These are phyloP conservation scores for Drosophila pseudoananassae DNA, from an alignment of 1,140 invertebrate genomes.

Conservation along the genomic window DNA sequence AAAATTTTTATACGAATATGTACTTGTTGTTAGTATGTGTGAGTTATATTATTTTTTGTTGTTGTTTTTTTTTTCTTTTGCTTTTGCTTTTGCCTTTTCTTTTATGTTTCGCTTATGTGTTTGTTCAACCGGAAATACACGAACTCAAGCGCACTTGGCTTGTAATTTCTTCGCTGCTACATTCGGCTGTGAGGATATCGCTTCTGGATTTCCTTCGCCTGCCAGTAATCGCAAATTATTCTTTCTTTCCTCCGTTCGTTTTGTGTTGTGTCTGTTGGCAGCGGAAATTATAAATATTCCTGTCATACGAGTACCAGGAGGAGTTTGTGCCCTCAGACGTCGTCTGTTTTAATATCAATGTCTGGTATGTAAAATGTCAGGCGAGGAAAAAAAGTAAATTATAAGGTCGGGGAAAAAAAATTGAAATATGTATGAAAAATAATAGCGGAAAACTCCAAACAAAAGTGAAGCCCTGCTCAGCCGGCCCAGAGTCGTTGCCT, in stretches of 20 bases:
- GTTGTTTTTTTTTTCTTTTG: conserved; percentile 20
- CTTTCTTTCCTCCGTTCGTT: conserved; percentile 30
- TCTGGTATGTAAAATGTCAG: conserved; percentile 50
- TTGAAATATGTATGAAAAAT: conserved; percentile 26
- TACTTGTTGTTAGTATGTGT: conserved; percentile 23
- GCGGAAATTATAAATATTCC: conserved; percentile 80
- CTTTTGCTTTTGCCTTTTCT: conserved; percentile 60
- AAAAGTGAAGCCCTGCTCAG: conserved; percentile 33
- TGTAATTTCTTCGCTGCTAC: conserved; percentile 55
- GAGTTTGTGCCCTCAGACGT: conserved; percentile 28
- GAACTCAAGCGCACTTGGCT: conserved; percentile 79
- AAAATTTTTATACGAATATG: conserved; percentile 24
- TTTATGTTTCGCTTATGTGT: conserved; percentile 82
- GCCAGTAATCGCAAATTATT: conserved; percentile 77
- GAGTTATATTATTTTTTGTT: conserved; percentile 47
- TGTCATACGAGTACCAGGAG: conserved; percentile 55
- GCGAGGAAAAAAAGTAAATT: conserved; percentile 2
- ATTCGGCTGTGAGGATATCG: conserved; percentile 37
- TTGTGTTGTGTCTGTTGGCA: conserved; percentile 59
- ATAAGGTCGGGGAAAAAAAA: conserved; percentile 1
- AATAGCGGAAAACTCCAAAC: conserved; percentile 29
- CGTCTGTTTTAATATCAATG: conserved; percentile 56
- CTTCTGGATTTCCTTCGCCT: conserved; percentile 62
- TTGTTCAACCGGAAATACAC: conserved; percentile 84
- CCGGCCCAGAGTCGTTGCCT: conserved; percentile 46